These are phyloP conservation scores for Probaryconus sp. DNA, from an alignment of 1,140 invertebrate genomes.

Conservation along the genomic window DNA sequence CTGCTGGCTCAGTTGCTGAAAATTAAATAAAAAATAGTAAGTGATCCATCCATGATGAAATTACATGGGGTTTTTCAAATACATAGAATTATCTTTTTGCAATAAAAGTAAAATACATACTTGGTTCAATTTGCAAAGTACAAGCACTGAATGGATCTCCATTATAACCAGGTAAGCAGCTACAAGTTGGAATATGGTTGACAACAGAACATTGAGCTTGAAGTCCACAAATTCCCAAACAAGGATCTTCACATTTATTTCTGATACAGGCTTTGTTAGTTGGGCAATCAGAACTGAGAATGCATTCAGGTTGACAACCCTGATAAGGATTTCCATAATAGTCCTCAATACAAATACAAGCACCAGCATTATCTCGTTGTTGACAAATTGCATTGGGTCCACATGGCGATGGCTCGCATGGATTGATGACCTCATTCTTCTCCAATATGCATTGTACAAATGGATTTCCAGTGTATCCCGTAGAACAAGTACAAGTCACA, in stretches of 20 bases:
- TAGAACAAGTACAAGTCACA: constrained; percentile 85
- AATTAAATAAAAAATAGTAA: constrained; percentile 3
- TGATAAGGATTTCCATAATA: constrained; percentile 80
- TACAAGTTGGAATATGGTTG: constrained; percentile 83
- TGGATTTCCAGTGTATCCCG: constrained; percentile 88
- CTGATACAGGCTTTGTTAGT: constrained; percentile 80
- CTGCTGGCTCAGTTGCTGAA: constrained; percentile 41
- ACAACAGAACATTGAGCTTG: constrained; percentile 80
- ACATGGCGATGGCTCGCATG: constrained; percentile 81
- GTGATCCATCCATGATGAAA: too few relatives aligned
- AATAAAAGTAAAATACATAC: constrained; percentile 26
- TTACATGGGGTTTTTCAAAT: too few relatives aligned
- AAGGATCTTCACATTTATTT: constrained; percentile 81
- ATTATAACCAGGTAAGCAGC: constrained; percentile 79
- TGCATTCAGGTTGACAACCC: constrained; percentile 80
- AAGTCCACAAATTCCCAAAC: constrained; percentile 80
- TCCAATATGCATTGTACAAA: constrained; percentile 81
- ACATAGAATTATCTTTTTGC: not conserved
- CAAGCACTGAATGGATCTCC: constrained; percentile 81
- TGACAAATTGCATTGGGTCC: constrained; percentile 80
- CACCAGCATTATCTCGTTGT: constrained; percentile 77
- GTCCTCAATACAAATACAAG: constrained; percentile 78
- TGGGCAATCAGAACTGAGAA: constrained; percentile 80
- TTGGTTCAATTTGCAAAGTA: constrained; percentile 66
- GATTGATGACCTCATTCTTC: constrained; percentile 71